Evolutionary conservation across 2,888 invertebrate genomes (phyloP), one percentile per base, ranked within the genome.

Genomic region (Flabesymbios commensalis): DNA sequence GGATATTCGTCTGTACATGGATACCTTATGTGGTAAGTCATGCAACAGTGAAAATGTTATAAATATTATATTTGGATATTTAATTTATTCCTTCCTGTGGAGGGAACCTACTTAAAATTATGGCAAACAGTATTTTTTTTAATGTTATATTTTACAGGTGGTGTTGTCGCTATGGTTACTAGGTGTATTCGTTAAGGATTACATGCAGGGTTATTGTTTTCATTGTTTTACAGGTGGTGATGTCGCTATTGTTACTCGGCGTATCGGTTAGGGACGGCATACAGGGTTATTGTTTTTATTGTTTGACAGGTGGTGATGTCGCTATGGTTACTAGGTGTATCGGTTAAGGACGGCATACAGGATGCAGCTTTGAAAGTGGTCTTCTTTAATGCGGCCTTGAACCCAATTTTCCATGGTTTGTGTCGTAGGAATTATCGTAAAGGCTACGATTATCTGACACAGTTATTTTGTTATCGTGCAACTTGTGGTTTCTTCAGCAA

Each of bases 351-450:
- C 4, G 26, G 61, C 17, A 42, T 54, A n/a, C 32, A 32, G 14
- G 64, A 68, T 32, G 47, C 61, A 7, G 57, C 68, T 7, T 26
- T 66, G 52, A 61, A 61, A 48, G 39, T 61, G 26, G 61, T 68
- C 10, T 68, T 63, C 48, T 33, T 41, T 36, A 63, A 68, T 36
- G 68, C 68, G 19, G 28, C 63, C 10, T 43, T 68, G n/a, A 68
- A 68, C 55, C 68, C 68, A 3, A 45, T 68, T 4, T 62, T 68
- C 49, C 59, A 66, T 39, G 65, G 65, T n/a, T 22, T 66, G 28
- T 63, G 65, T 49, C 53, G 65, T 2, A 56, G 54, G 28, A 68
- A 65, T 56, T 68, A 66, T 63, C 60, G 68, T 17, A 58, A 61
- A 29, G 68, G 65, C 7, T 68, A 55, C 57, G 39, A 51, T 10